These are phyloP conservation scores for Caenorhabditis wallacei DNA, from an alignment of 2,888 invertebrate genomes.

Conservation along the genomic window DNA sequence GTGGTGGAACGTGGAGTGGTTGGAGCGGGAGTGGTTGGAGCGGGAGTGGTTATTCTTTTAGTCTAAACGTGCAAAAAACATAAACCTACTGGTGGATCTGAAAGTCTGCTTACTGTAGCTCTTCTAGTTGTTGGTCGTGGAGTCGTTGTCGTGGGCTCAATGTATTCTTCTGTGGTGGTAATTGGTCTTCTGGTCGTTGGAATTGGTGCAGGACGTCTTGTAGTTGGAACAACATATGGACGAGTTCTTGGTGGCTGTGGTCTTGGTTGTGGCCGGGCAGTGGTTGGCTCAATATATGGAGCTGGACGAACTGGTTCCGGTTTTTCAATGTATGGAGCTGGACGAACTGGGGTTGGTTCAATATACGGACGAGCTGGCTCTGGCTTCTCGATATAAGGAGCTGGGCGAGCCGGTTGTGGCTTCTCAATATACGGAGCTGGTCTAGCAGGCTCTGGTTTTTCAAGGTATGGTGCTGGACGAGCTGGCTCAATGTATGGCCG, in stretches of 20 bases:
- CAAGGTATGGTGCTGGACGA: conserved; percentile 4
- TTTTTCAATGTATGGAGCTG: conserved; percentile 33
- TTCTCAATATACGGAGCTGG: conserved; percentile 33
- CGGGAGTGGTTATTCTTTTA: conserved; percentile 42
- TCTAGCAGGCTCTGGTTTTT: conserved; percentile 12
- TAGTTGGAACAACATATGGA: conserved; percentile 46
- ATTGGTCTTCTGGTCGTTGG: conserved; percentile 33
- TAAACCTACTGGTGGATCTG: conserved; percentile 25
- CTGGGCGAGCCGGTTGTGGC: conserved; percentile 14
- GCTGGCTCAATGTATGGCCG: too few relatives aligned
- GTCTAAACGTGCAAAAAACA: conserved; percentile 42
- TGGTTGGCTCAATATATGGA: conserved; percentile 45
- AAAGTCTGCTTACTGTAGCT: conserved; percentile 48
- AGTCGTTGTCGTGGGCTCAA: conserved; percentile 52
- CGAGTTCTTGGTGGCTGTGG: conserved; percentile 54
- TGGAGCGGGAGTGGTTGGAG: conserved; percentile 41
- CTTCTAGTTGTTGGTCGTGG: conserved; percentile 47
- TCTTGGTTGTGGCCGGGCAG: conserved; percentile 50
- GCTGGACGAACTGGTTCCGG: conserved; percentile 33
- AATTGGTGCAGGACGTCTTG: conserved; percentile 22
- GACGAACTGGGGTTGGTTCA: conserved; percentile 13
- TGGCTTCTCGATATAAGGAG: conserved; percentile 29
- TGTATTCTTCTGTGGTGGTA: conserved; percentile 40
- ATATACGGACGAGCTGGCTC: conserved; percentile 16
- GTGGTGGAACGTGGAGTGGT: too few relatives aligned